A percentile compares a stretch with the other conserved stretches of the same genome.
Evolutionary conservation across 1,140 invertebrate genomes (phyloP).

Genomic region (Drosophila ercepeae): DNA sequence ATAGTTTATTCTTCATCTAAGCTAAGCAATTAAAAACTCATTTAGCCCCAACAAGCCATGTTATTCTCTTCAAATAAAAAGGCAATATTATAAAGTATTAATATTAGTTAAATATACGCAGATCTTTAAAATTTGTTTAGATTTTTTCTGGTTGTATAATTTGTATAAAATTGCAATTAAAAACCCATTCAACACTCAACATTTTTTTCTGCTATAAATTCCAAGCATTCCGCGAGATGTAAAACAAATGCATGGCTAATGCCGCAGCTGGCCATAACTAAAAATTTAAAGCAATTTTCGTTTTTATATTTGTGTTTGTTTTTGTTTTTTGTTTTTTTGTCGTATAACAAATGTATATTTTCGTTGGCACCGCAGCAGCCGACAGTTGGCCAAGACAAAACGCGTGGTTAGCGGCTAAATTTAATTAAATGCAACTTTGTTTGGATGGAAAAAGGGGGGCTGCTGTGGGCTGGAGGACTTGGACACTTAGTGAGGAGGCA

Average conservation of each 20-base stretch:
- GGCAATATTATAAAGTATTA: neutral
- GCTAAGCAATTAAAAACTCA: neutral
- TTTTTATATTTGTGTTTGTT: neutral
- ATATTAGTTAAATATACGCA: neutral
- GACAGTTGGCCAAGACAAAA: conserved; percentile 49
- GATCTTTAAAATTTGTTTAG: neutral
- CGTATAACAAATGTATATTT: conserved; percentile 46
- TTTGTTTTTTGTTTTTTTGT: conserved; percentile 4
- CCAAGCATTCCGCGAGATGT: conserved; percentile 39
- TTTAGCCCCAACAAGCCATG: neutral
- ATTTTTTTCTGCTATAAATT: conserved; percentile 46
- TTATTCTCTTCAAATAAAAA: neutral
- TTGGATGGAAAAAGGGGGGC: conserved; percentile 1
- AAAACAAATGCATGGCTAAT: conserved; percentile 24
- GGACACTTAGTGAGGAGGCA: neutral
- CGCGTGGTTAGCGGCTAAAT: conserved; percentile 51
- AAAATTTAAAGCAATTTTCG: conserved; percentile 55
- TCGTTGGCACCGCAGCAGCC: conserved; percentile 13
- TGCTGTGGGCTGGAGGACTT: neutral
- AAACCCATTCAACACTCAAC: conserved; percentile 54
- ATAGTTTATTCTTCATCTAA: too few species aligned
- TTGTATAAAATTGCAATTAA: conserved; percentile 41
- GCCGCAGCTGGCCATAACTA: conserved; percentile 43
- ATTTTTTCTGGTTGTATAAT: conserved; percentile 13
- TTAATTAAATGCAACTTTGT: conserved; percentile 54